phyloP scores from a whole-genome alignment of 2,797 vertebrate genomes.

The Enoplosus armatus region DNA sequence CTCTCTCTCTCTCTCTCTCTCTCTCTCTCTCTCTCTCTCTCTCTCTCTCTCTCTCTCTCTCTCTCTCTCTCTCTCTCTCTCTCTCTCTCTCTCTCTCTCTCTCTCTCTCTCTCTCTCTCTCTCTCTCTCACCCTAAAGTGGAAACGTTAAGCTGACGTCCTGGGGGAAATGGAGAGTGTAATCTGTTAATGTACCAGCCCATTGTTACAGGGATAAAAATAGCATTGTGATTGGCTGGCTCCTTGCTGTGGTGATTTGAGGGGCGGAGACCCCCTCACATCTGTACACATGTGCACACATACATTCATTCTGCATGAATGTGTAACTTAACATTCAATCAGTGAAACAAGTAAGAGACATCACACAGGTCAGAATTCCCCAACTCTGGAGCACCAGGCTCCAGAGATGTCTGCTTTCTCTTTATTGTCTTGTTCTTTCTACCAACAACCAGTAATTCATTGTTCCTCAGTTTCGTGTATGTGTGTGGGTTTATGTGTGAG shows the following conservation, averaged over 20 bases:
- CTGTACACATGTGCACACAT: constrained; percentile 3
- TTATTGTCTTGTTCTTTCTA: constrained; percentile 27
- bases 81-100: constrained; percentile 18
- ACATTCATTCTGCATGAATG: background rate
- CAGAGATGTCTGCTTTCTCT: constrained; percentile 30
- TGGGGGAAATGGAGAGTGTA: constrained; percentile 67
- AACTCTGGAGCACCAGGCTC: background rate
- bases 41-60: constrained; percentile 18
- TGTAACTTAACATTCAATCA: constrained; percentile 22
- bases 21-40: constrained; percentile 18
- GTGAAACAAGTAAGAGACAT: background rate
- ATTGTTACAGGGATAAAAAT: constrained; percentile 72
- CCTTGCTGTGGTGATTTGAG: constrained; percentile 53
- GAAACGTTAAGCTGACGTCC: constrained; percentile 69
- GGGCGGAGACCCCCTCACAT: constrained; percentile 34
- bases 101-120: constrained; percentile 2
- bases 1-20: constrained; percentile 15
- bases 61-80: constrained; percentile 18
- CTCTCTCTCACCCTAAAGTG: constrained; percentile 58
- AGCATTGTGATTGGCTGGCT: constrained; percentile 70
- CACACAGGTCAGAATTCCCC: constrained; percentile 2
- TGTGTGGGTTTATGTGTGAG: constrained; percentile 48
- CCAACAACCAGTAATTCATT: constrained; percentile 55
- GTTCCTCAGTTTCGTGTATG: constrained; percentile 15
- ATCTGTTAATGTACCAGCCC: constrained; percentile 75